Evolutionary conservation across 2,797 vertebrate species (phyloP).

Genomic region (Clarias fuscus): DNA sequence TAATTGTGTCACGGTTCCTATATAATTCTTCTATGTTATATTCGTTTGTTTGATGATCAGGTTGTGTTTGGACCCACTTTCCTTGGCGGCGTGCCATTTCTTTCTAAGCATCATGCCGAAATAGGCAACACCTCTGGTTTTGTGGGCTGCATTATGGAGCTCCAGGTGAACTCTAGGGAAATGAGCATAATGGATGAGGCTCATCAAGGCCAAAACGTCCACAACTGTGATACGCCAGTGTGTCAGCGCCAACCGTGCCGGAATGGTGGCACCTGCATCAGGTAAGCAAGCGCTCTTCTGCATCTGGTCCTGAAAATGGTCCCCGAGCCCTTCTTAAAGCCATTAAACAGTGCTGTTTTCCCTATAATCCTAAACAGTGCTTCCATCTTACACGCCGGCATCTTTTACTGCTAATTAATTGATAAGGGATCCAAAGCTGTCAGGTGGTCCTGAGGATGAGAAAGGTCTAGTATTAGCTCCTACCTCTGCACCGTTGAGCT

Average conservation of each 20-base stretch:
- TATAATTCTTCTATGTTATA: no score
- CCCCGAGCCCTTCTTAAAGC: background rate
- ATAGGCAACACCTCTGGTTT: slow-evolving; percentile 70
- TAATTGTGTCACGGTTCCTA: background rate
- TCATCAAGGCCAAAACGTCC: slow-evolving; percentile 76
- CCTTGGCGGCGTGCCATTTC: slow-evolving; percentile 78
- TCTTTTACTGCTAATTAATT: background rate
- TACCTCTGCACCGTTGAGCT: background rate
- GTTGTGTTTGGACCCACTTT: slow-evolving; percentile 78
- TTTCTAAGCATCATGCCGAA: slow-evolving; percentile 63
- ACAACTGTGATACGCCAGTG: slow-evolving; percentile 78
- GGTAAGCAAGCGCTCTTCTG: slow-evolving; percentile 65
- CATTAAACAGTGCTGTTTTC: background rate
- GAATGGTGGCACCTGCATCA: slow-evolving; percentile 83
- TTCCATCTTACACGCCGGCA: background rate
- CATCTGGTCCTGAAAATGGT: background rate
- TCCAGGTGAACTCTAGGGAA: slow-evolving; percentile 81
- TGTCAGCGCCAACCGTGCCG: slow-evolving; percentile 79
- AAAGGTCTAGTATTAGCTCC: slow-evolving; percentile 1
- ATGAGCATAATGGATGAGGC: slow-evolving; percentile 77
- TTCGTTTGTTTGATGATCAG: slow-evolving; percentile 59
- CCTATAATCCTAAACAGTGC: background rate
- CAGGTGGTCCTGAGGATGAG: background rate
- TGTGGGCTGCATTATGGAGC: slow-evolving; percentile 79
- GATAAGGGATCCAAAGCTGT: background rate